Conservation (phyloP, 2,113 vertebrate species). For the Pongo abelii region DNA sequence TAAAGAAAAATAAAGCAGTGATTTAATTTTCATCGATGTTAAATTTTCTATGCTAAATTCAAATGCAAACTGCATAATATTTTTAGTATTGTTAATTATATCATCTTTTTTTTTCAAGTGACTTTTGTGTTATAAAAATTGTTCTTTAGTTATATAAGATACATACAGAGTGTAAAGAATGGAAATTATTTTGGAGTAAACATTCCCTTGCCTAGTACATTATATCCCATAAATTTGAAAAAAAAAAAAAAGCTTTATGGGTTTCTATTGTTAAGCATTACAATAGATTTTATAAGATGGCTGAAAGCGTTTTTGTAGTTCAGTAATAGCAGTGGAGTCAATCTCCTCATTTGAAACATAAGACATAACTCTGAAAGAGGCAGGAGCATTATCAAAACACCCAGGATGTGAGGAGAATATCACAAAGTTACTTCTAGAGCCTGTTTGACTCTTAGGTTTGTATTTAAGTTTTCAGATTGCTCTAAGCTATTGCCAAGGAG, state of each 20-base stretch:
- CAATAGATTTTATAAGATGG: background rate
- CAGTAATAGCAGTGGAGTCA: background rate
- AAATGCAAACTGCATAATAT: background rate
- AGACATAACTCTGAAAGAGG: slow-evolving; percentile 33
- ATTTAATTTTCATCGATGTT: background rate
- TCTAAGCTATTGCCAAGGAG: background rate
- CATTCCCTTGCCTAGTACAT: background rate
- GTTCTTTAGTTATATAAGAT: background rate
- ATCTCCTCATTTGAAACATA: slow-evolving; percentile 44
- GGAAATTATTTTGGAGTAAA: slow-evolving; percentile 24
- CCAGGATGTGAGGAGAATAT: slow-evolving; percentile 14
- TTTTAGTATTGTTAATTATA: slow-evolving; percentile 9
- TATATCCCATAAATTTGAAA: background rate
- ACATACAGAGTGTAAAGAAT: background rate
- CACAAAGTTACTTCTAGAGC: background rate
- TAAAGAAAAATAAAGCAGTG: background rate
- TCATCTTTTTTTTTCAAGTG: background rate
- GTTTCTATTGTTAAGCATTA: slow-evolving; percentile 37
- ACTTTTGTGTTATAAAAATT: background rate
- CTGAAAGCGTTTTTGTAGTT: slow-evolving; percentile 26
- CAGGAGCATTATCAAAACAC: background rate
- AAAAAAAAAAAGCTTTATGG: background rate
- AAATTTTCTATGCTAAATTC: background rate
- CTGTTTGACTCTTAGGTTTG: background rate
- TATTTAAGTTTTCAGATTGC: background rate